These are phyloP conservation scores for Carassius auratus DNA, from an alignment of 2,113 vertebrate species.

Conservation along the genomic window DNA sequence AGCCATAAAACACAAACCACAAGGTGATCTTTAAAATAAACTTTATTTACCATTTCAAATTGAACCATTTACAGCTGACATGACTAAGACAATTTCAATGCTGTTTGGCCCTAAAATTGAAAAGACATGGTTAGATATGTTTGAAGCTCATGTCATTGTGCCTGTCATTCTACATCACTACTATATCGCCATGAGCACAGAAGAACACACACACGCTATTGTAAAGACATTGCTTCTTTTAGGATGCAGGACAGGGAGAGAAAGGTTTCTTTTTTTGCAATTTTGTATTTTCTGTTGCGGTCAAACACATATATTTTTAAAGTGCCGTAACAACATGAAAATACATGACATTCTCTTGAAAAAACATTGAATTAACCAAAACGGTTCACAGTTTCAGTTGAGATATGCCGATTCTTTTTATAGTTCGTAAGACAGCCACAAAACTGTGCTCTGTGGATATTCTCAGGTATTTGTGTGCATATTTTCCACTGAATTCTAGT, in stretches of 20 bases:
- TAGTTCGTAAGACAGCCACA: not conserved
- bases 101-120: conserved; percentile 78
- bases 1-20: conserved; percentile 3
- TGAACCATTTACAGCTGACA: conserved; percentile 79
- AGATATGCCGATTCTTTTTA: conserved; percentile 53
- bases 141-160: conserved; percentile 68
- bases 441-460: not conserved
- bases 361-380: not conserved
- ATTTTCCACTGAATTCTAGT: not conserved
- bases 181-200: conserved; percentile 61
- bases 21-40: conserved; percentile 80
- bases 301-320: conserved; percentile 66
- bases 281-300: conserved; percentile 55
- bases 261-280: conserved; percentile 29
- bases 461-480: not conserved
- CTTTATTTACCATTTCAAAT: conserved; percentile 83
- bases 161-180: conserved; percentile 62
- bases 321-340: conserved; percentile 68
- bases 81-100: conserved; percentile 79
- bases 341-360: conserved; percentile 42
- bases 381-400: conserved; percentile 66
- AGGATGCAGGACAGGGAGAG: not conserved
- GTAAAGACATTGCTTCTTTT: conserved; percentile 53
- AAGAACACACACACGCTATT: conserved; percentile 46
- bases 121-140: conserved; percentile 76